Evolutionary conservation across 1,140 invertebrate genomes (phyloP).

Genomic region (Temnothorax longispinosus): DNA sequence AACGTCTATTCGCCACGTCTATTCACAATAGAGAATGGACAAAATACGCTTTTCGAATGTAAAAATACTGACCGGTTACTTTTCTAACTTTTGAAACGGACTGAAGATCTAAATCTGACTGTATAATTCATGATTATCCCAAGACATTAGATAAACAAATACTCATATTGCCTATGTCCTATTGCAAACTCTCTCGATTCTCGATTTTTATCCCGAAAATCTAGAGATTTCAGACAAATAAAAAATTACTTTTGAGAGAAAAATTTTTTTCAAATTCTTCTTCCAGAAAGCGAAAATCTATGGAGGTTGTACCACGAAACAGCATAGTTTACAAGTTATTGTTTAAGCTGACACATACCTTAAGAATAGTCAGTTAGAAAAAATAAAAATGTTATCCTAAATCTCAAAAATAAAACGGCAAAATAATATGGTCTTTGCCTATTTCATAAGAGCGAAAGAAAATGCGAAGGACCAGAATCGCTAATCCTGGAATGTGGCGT

Average conservation of each 20-base stretch:
- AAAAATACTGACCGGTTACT: conserved; percentile 73
- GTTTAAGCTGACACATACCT: neutral
- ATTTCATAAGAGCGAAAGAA: neutral
- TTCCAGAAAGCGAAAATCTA: neutral
- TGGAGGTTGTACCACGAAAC: too few relatives aligned
- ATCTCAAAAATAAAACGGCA: neutral
- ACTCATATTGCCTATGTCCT: too few relatives aligned
- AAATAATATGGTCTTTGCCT: neutral
- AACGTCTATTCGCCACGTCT: conserved; percentile 72
- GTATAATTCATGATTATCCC: conserved; percentile 47
- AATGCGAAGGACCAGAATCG: conserved; percentile 23
- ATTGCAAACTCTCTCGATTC: neutral
- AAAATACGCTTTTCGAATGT: conserved; percentile 70
- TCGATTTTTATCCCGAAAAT: neutral
- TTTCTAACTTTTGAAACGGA: conserved; percentile 40
- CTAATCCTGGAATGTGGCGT: conserved; percentile 73
- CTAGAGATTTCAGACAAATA: neutral
- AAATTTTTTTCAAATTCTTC: neutral
- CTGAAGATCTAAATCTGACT: conserved; percentile 36
- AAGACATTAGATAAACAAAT: neutral
- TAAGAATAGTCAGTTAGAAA: neutral
- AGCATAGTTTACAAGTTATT: neutral
- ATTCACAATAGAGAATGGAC: conserved; percentile 77
- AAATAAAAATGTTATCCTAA: neutral
- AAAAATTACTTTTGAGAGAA: neutral